These are phyloP conservation scores for Cygnus buccinator DNA, from an alignment of 2,113 vertebrate species.

Conservation along the genomic window DNA sequence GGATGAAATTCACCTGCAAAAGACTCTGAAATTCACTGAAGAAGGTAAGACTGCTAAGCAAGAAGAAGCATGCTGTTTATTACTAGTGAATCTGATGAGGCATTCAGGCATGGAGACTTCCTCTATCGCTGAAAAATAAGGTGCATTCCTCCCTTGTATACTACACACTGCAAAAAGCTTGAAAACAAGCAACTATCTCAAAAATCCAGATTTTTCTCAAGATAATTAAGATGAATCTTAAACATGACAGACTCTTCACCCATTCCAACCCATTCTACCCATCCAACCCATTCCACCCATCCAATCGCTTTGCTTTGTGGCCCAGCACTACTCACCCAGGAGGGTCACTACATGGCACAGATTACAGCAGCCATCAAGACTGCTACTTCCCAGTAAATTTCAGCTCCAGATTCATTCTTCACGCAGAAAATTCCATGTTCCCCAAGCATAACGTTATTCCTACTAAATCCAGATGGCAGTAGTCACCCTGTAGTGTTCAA, in stretches of 20 bases:
- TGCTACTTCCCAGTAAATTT: background rate
- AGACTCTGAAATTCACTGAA: background rate
- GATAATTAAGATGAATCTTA: background rate
- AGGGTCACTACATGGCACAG: background rate
- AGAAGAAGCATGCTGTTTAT: background rate
- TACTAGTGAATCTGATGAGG: background rate
- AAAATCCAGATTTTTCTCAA: background rate
- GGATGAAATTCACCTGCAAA: background rate
- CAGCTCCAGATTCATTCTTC: too few species aligned
- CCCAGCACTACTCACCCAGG: background rate
- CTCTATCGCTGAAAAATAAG: background rate
- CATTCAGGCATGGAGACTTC: background rate
- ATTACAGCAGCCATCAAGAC: too few species aligned
- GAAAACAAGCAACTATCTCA: background rate
- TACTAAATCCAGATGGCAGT: too few species aligned
- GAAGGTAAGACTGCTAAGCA: background rate
- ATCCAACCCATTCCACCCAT: too few species aligned
- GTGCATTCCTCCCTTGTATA: background rate
- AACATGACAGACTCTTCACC: background rate
- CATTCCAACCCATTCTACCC: too few species aligned
- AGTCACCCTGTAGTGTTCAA: background rate
- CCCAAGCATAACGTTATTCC: too few species aligned
- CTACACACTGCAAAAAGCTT: background rate
- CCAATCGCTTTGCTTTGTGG: background rate
- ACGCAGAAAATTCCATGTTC: background rate